These are phyloP conservation scores for Bettongia penicillata DNA, from an alignment of 2,113 vertebrate species.

Conservation along the genomic window DNA sequence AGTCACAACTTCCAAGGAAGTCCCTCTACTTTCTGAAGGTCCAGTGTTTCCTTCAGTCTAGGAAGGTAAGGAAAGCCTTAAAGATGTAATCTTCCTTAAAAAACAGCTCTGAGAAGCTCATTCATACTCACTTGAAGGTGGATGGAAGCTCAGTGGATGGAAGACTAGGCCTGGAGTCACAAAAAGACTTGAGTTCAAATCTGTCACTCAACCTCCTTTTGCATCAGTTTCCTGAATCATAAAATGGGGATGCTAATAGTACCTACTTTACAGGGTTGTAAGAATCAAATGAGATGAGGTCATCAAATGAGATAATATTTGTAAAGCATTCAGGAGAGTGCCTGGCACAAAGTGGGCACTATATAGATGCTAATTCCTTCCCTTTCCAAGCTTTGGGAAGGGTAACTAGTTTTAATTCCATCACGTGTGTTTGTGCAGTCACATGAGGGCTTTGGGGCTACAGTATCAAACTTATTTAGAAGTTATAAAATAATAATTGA, in stretches of 20 bases:
- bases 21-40: neutral
- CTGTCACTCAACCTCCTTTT: neutral
- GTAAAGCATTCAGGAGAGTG: neutral
- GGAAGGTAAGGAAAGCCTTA: neutral
- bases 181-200: neutral
- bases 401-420: neutral
- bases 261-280: neutral
- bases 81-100: constrained; percentile 2
- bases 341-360: neutral
- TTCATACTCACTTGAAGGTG: neutral
- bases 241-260: neutral
- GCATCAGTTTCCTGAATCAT: neutral
- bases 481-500: neutral
- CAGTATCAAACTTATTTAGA: constrained; percentile 36
- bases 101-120: constrained; percentile 9
- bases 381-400: neutral
- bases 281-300: neutral
- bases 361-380: neutral
- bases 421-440: neutral
- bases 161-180: neutral
- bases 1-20: neutral
- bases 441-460: neutral
- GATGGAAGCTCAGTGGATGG: neutral
- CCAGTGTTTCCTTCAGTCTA: neutral
- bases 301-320: neutral